A percentile compares a stretch with the other conserved stretches of the same genome.
Conservation (phyloP, 2,113 vertebrate genomes). For the Myanophis thanlyinensis region DNA sequence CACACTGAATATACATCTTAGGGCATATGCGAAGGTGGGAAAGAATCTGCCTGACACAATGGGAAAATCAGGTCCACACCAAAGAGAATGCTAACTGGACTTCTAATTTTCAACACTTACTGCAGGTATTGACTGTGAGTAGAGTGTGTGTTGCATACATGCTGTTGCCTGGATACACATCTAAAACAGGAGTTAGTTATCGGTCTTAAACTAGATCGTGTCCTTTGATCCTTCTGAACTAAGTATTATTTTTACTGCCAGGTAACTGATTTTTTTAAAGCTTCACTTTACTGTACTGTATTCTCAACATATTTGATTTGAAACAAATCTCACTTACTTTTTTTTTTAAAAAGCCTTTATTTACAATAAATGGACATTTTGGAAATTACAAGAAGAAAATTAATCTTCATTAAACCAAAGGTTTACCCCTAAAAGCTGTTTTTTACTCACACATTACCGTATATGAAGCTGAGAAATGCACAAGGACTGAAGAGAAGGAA, state of each 20-base stretch:
- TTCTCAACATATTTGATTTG: not conserved
- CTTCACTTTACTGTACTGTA: not conserved
- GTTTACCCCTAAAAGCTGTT: not conserved
- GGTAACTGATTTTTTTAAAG: not conserved
- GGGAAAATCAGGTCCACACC: not conserved
- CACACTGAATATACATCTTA: not conserved
- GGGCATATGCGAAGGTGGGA: not conserved
- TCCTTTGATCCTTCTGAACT: not conserved
- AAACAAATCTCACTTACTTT: not conserved
- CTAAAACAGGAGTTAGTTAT: not conserved
- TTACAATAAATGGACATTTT: not conserved
- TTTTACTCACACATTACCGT: not conserved
- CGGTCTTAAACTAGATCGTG: not conserved
- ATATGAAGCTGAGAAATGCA: not conserved
- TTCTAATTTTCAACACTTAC: not conserved
- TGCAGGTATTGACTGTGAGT: not conserved
- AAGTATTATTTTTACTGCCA: not conserved
- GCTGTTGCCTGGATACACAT: not conserved
- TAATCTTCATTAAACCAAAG: not conserved
- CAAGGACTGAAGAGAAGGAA: not conserved
- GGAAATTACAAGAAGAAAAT: not conserved
- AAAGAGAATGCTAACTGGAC: not conserved
- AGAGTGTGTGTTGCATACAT: not conserved
- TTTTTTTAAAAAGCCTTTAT: not conserved
- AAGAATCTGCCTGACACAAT: not conserved